Conservation (phyloP, 1,140 invertebrate genomes). For the Aphaenogaster floridana region DNA sequence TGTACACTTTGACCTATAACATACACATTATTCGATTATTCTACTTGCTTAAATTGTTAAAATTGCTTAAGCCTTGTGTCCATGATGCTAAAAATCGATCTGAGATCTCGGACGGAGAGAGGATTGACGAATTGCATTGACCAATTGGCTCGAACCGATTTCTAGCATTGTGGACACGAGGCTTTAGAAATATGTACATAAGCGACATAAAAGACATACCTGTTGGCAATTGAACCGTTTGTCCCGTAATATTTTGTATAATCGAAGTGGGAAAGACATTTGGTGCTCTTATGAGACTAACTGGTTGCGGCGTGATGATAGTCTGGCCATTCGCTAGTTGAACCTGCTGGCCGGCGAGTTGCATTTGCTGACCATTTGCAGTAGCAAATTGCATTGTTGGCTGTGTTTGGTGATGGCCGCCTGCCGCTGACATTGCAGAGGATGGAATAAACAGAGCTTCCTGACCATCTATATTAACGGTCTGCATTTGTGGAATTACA, state of each 20-base stretch:
- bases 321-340: constrained; percentile 87
- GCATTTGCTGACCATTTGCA: constrained; percentile 86
- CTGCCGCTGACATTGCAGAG: constrained; percentile 84
- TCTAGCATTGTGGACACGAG: too few species aligned
- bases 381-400: constrained; percentile 84
- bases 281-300: constrained; percentile 87
- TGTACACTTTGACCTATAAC: constrained; percentile 92
- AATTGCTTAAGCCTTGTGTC: neutral
- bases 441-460: constrained; percentile 96
- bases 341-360: constrained; percentile 87
- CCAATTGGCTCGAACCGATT: too few species aligned
- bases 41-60: neutral
- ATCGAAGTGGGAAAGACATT: constrained; percentile 85
- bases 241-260: constrained; percentile 85
- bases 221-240: constrained; percentile 86
- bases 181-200: neutral
- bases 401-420: constrained; percentile 82
- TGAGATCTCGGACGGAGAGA: too few species aligned
- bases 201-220: constrained; percentile 72
- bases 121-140: too few species aligned
- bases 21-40: constrained; percentile 48
- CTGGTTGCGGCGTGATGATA: constrained; percentile 85
- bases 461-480: constrained; percentile 96
- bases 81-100: too few species aligned
- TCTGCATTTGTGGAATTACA: constrained; percentile 92